These are phyloP conservation scores for Apamea anceps DNA, from an alignment of 2,888 invertebrate species.

Conservation along the genomic window DNA sequence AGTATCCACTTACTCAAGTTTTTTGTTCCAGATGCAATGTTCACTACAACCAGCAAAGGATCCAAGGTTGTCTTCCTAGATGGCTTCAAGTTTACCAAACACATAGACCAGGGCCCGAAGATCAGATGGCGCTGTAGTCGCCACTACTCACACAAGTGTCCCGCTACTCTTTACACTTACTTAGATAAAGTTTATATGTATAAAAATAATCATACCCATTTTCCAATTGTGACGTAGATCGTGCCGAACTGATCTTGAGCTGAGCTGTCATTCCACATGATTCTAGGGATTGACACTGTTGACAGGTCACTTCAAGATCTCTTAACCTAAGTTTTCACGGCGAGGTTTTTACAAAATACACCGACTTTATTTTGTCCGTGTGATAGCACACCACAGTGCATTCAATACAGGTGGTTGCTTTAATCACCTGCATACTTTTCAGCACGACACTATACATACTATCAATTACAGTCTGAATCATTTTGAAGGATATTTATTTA, in stretches of 20 bases:
- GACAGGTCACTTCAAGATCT: neutral
- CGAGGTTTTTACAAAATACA: neutral
- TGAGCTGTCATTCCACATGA: neutral
- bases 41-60: conserved; percentile 24
- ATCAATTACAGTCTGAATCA: too few relatives aligned
- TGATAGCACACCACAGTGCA: neutral
- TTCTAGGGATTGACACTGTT: neutral
- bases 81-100: conserved; percentile 37
- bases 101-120: conserved; percentile 7
- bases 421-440: neutral
- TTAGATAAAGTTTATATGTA: neutral
- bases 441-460: too few relatives aligned
- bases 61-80: conserved; percentile 2
- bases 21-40: conserved; percentile 46
- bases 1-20: conserved; percentile 9
- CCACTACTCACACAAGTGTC: conserved; percentile 25
- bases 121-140: conserved; percentile 33
- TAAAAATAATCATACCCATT: conserved; percentile 31
- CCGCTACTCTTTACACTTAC: conserved; percentile 16
- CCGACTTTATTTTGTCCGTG: neutral
- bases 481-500: too few relatives aligned
- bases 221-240: neutral
- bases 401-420: neutral
- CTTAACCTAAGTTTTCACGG: too few relatives aligned
- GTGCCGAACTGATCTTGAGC: neutral